Base-by-base conservation (phyloP, 2,888 invertebrate genomes). In the Trissolcus brochymenae region DNA sequence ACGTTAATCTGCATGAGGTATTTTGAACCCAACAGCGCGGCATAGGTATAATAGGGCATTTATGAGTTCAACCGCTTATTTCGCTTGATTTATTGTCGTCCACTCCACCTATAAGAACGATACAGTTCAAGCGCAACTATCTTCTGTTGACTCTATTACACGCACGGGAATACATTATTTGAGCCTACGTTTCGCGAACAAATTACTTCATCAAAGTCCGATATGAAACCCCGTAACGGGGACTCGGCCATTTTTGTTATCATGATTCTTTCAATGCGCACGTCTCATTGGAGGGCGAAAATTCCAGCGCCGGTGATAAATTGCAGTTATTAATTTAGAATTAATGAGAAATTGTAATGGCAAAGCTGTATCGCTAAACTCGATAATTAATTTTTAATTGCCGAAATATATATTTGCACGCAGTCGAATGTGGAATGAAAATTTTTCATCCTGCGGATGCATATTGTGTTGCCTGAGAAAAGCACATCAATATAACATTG, bases 21-120 rank as follows among this genome's bases (percentile, higher is more conserved):
- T 25, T 25, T 25, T 25, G 25, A 25, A 25, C 25, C 25, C 25
- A 25, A 4, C 25, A 25, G 25, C 4, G 3, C 25, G 51, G 41
- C 50, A 51, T 21, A 21, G 14, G 50, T 56, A 56, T 14, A 13
- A 21, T 19, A 35, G 65, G 17, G 55, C 65, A 72, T 66, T 75
- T 50, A 67, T 77, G 78, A 80, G 74, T 67, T 67, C 68, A 75
- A 64, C 75, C 68, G 62, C 66, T 66, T 68, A 70, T 67, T 72
- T 71, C 61, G 50, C 70, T 81, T 71, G 62, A 80, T 68, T 75
- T 78, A 73, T 66, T 59, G 66, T 21, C 60, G 54, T 41, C 49
- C 61, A 53, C 56, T 35, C 40, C 40, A 66, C 35, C 50, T 17
- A 40, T 51, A 51, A 40, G 17, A 50, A 53, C 50, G 29, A 6